Conservation (phyloP, 1,140 invertebrate genomes). For the Linepithema humile region DNA sequence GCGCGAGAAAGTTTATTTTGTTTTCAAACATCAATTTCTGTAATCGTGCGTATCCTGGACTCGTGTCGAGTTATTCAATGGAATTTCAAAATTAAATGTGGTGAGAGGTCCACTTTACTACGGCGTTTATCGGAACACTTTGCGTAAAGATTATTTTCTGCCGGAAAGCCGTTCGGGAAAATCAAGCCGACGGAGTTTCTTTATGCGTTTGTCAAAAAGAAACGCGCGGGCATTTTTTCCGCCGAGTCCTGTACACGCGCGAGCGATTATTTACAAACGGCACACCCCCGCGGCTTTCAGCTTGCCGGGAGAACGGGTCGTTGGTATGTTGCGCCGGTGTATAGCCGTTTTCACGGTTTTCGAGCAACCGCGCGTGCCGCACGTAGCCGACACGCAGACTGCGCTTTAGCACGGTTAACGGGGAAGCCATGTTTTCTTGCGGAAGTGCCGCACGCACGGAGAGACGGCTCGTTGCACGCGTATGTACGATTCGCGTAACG, state of each 20-base stretch:
- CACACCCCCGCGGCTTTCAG: background rate
- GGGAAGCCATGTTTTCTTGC: slow-evolving; percentile 72
- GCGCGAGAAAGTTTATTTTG: background rate
- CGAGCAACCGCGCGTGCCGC: slow-evolving; percentile 46
- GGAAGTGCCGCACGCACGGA: slow-evolving; percentile 72
- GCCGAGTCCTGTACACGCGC: background rate
- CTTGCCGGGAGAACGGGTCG: background rate
- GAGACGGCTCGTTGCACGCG: background rate
- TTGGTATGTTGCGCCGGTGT: background rate
- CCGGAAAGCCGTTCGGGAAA: no score
- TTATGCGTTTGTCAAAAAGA: background rate
- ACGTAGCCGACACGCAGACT: slow-evolving; percentile 52
- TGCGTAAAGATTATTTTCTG: no score
- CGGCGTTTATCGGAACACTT: no score
- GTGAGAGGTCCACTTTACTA: no score
- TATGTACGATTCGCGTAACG: background rate
- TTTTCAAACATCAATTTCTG: background rate
- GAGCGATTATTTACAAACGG: slow-evolving; percentile 14
- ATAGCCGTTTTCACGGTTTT: slow-evolving; percentile 63
- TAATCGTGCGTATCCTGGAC: background rate
- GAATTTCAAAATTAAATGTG: background rate
- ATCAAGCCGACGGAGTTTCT: no score
- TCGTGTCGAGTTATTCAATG: background rate
- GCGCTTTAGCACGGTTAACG: slow-evolving; percentile 66
- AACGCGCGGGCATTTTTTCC: background rate